Evolutionary conservation across 1,140 invertebrate genomes (phyloP), one percentile per base, ranked within the genome.

Genomic region (Ctenoplectra terminalis): DNA sequence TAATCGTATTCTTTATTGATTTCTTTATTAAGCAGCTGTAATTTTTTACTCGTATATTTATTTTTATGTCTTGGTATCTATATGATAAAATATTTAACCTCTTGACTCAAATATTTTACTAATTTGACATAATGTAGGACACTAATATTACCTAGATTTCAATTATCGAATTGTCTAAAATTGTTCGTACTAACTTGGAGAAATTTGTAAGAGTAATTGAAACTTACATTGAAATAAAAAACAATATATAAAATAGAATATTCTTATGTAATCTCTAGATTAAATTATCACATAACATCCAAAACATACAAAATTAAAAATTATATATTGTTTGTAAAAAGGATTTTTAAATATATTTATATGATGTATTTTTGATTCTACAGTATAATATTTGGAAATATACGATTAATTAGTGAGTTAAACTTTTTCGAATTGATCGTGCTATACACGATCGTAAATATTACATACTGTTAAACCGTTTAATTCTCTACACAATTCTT

Each of bases 121-220:
- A 74, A 37, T 58, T 17, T 69, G 34, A 50, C 13, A 50, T 31
- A 48, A 64, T 43, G 46, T 73, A 67, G n/a, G 46, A 77, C 46
- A 69, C 7, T 67, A 11, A 17, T 17, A 11, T 52, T 63, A 0
- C 26, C 8, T 34, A 48, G 20, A 15, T 72, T 26, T 17, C 9
- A 31, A 56, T 56, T 37, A 20, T 56, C 40, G 4, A 6, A 73
- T 31, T 52, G 11, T 6, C 8, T 17, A 11, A 17, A 29, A 58
- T n/a, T 5, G 8, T 17, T 56, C n/a, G 20, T 48, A 48, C 2
- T 26, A 61, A 64, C 29, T 17, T 73, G 46, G 15, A 31, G 43
- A 8, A 40, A 43, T 61, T 40, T 23, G n/a, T 26, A 20, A 40
- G 4, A 26, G 29, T 37, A 61, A 50, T 48, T 13, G 26, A 48